phyloP scores from a whole-genome alignment of 2,113 vertebrate species.

The Apus apus region DNA sequence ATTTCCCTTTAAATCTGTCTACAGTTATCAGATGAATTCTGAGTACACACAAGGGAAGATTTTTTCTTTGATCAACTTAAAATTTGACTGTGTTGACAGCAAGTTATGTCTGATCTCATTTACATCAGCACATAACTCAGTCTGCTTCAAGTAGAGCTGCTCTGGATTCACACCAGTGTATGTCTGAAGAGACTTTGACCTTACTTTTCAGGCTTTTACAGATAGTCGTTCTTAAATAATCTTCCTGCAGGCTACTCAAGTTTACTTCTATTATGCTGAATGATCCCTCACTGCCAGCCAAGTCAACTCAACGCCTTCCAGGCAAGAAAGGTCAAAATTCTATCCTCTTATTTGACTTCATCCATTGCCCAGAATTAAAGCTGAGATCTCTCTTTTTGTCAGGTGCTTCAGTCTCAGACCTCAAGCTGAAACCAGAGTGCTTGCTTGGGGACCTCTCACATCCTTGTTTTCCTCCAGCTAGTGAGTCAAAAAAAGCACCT shows the following conservation, averaged over 20 bases:
- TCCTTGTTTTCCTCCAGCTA: not conserved
- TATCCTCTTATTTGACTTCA: not conserved
- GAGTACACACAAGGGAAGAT: slow-evolving; percentile 2
- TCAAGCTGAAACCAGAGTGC: not conserved
- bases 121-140: slow-evolving; percentile 11
- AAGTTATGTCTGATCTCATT: slow-evolving; percentile 41
- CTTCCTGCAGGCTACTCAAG: slow-evolving; percentile 5
- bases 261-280: not conserved
- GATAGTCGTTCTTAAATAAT: not conserved
- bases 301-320: not conserved
- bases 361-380: not conserved
- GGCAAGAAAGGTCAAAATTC: not conserved
- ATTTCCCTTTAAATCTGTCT: slow-evolving; percentile 39
- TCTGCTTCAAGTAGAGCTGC: not conserved
- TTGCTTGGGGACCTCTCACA: not conserved
- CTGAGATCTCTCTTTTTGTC: not conserved
- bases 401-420: not conserved
- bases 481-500: not conserved
- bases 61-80: slow-evolving; percentile 55
- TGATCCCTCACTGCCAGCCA: not conserved
- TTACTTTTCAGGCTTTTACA: not conserved
- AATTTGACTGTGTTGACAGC: slow-evolving; percentile 54
- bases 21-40: slow-evolving; percentile 27
- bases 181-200: not conserved
- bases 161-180: not conserved